These are phyloP conservation scores for Cataglyphis albicans DNA, from an alignment of 2,888 invertebrate genomes.

Conservation along the genomic window DNA sequence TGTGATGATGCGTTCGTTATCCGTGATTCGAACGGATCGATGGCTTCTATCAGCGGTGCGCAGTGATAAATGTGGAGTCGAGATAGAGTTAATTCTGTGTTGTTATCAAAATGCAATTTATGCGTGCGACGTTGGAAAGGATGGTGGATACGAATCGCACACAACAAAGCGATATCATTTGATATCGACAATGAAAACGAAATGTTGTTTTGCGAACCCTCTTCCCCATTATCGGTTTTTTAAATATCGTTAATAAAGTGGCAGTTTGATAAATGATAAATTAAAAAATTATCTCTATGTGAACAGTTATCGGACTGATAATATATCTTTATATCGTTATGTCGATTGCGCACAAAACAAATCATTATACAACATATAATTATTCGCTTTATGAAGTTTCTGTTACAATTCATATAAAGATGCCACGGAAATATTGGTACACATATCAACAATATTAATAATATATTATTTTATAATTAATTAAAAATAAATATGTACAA, in stretches of 20 bases:
- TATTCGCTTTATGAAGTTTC: slow-evolving; percentile 9
- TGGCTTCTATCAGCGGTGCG: slow-evolving; percentile 68
- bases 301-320: slow-evolving; percentile 13
- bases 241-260: slow-evolving; percentile 52
- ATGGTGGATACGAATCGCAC: slow-evolving; percentile 21
- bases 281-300: slow-evolving; percentile 46
- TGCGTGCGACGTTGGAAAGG: slow-evolving; percentile 57
- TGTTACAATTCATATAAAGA: neutral
- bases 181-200: slow-evolving; percentile 64
- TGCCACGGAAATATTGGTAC: neutral
- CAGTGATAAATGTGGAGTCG: slow-evolving; percentile 77
- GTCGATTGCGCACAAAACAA: neutral
- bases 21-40: slow-evolving; percentile 69
- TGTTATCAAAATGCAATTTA: slow-evolving; percentile 79
- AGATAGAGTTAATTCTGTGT: slow-evolving; percentile 74
- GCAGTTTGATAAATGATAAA: slow-evolving; percentile 37
- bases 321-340: neutral
- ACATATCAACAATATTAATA: slow-evolving; percentile 11
- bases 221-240: slow-evolving; percentile 16
- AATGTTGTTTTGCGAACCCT: neutral
- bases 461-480: slow-evolving; percentile 12
- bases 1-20: slow-evolving; percentile 74
- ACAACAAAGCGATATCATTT: slow-evolving; percentile 67
- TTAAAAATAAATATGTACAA: slow-evolving; percentile 16
- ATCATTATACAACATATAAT: slow-evolving; percentile 22